These are phyloP conservation scores for Coelinius sp. DNA, from an alignment of 2,888 invertebrate genomes.

Conservation along the genomic window DNA sequence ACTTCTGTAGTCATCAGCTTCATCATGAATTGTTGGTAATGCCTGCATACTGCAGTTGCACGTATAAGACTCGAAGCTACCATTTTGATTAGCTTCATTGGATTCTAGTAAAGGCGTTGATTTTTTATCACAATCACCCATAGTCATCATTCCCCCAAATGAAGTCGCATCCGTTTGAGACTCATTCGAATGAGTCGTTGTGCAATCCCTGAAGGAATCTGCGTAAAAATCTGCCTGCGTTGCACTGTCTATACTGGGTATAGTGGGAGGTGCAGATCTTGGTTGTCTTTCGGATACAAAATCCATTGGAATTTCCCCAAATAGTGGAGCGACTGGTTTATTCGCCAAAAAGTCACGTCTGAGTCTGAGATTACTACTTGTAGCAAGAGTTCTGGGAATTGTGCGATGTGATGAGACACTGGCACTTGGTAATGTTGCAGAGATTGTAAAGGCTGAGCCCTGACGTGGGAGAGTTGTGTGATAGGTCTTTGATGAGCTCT, in stretches of 20 bases:
- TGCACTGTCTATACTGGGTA: slow-evolving; percentile 49
- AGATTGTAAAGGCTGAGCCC: slow-evolving; percentile 67
- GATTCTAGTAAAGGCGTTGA: slow-evolving; percentile 59
- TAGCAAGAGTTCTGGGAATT: slow-evolving; percentile 72
- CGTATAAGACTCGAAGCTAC: slow-evolving; percentile 68
- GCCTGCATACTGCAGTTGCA: slow-evolving; percentile 67
- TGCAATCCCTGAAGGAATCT: neutral
- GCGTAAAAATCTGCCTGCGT: neutral
- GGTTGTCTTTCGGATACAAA: slow-evolving; percentile 53
- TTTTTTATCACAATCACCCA: slow-evolving; percentile 37
- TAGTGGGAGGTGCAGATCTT: slow-evolving; percentile 52
- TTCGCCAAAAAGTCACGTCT: slow-evolving; percentile 62
- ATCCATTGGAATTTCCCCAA: slow-evolving; percentile 56
- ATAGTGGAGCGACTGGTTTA: slow-evolving; percentile 59
- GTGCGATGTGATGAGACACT: slow-evolving; percentile 72
- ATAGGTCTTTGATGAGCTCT: slow-evolving; percentile 59
- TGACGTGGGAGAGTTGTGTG: slow-evolving; percentile 70
- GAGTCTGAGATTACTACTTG: slow-evolving; percentile 60
- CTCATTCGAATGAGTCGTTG: neutral
- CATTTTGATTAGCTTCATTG: slow-evolving; percentile 66
- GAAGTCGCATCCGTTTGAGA: neutral
- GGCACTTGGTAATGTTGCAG: slow-evolving; percentile 66
- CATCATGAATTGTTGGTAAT: slow-evolving; percentile 70
- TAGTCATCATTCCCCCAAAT: neutral
- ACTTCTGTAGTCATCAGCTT: slow-evolving; percentile 83